Base-by-base conservation (phyloP, 2,113 vertebrate genomes). In the Neogale vison region DNA sequence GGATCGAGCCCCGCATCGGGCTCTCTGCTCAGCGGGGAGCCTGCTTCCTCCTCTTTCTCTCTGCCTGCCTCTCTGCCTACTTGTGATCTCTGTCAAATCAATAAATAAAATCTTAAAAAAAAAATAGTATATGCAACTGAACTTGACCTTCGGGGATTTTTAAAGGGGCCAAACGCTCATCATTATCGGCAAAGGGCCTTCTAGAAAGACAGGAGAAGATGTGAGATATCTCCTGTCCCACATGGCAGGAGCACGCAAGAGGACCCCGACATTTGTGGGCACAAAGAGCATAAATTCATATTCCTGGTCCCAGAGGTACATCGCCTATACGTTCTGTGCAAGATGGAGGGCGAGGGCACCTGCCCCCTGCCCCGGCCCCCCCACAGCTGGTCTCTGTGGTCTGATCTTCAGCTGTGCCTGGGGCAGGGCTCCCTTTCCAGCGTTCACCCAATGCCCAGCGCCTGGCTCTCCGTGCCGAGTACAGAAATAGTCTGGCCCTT, bases 231-330 rank as follows among this genome's bases (percentile, higher is more conserved):
- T n/a, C 50, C 74, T 59, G 8, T 7, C 52, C 34, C 55, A 12
- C 1, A 34, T 2, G 13, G 34, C 47, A 39, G 61, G 23, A n/a
- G 59, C 23, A 1, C 0, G 1, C 17, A 3, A 10, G 24, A 17
- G n/a, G 71, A 10, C 23, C 61, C 4, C 2, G 12, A 17, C 4
- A 14, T 4, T 1, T 9, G 55, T 4, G 61, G 72, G 5, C 69
- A 31, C 0, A 6, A 8, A 42, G 4, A 7, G 20, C 9, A 0
- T 21, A 10, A 4, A 20, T 24, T 6, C 15, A 13, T 39, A 14
- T 59, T 21, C 42, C 26, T 7, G 6, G 13, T 47, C 13, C 0
- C 0, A 39, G 52, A 21, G 1, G 2, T 6, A 26, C 39, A 31
- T 0, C 21, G 47, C 21, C n/a, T 74, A 20, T 50, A 7, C 26